A percentile compares a stretch with the other conserved stretches of the same genome.
Evolutionary conservation across 2,888 invertebrate genomes (phyloP).

Genomic region (Steromphala cineraria): DNA sequence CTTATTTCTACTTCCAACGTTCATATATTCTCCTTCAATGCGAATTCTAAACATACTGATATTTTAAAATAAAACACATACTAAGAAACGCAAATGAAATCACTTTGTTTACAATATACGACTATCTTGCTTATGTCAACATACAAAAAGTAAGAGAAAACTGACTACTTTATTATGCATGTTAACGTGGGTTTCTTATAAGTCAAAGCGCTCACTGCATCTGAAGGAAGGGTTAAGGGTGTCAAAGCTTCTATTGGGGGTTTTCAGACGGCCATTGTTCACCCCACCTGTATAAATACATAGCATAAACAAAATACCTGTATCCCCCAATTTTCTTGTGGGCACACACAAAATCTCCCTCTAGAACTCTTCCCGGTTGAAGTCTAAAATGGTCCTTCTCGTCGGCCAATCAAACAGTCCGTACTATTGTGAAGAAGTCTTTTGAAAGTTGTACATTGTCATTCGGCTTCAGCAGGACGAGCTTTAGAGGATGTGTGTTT

Average conservation of each 20-base stretch:
- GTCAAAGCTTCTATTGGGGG: conserved; percentile 4
- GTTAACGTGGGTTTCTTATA: no score
- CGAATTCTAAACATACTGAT: no score
- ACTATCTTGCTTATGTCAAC: no score
- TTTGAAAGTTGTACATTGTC: conserved; percentile 24
- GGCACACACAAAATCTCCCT: conserved; percentile 16
- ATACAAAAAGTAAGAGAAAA: no score
- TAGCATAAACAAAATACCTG: conserved; percentile 12
- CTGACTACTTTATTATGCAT: no score
- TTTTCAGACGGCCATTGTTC: conserved; percentile 13
- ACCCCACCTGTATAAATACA: conserved; percentile 29
- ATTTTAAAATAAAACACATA: no score
- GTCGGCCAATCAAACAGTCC: conserved; percentile 9
- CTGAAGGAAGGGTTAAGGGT: background rate
- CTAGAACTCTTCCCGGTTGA: conserved; percentile 7
- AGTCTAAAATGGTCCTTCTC: conserved; percentile 6
- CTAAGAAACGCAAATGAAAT: no score
- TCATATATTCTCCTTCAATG: no score
- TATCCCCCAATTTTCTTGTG: conserved; percentile 23
- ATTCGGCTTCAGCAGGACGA: background rate
- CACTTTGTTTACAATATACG: no score
- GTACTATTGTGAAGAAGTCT: conserved; percentile 23
- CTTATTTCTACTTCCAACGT: no score
- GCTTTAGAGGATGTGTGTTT: conserved; percentile 1
- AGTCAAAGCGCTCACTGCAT: no score